Evolutionary conservation across 2,888 invertebrate species (phyloP), one percentile per base, ranked within the genome.

Genomic region (Molanna angustata): DNA sequence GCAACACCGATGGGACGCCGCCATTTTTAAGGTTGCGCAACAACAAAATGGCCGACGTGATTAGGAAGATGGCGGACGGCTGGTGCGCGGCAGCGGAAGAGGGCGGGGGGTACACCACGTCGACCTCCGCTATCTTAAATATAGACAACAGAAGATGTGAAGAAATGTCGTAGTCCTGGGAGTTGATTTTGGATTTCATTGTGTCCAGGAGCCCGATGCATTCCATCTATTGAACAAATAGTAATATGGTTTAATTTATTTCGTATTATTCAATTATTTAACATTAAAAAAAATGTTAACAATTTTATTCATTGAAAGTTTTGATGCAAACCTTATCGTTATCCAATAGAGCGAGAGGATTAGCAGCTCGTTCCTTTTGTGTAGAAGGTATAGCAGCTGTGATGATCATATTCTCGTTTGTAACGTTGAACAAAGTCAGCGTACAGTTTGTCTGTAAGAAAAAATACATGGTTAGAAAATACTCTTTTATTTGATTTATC

Each of bases 81-180:
- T 27, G 22, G 9, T 20, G 17, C 40, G 65, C 63, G 45, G 67
- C 69, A 41, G 73, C 71, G 37, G 82, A 81, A 66, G 80, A 81
- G 2, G 81, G 78, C 22, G 85, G 84, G 18, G 90, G 88, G 71
- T 90, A 85, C 60, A 90, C 85, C 46, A 91, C 87, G 71, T 92
- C 91, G 48, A 93, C 91, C 77, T 92, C 92, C 48, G 92, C 92
- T 78, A 93, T 89, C 77, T 93, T 93, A 77, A 93, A 90, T 70
- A 93, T 91, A 62, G 93, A 93, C 53, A 93, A 80, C 31, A 92
- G 80, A 56, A 90, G 84, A 70, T 93, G 91, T 44, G 91, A 90
- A 66, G 88, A 87, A 61, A 93, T 86, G 66, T 91, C 89, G 61
- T 88, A 86, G 69, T 90, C 86, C 64, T 88, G 86, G 42, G 86